Evolutionary conservation across 2,888 invertebrate species (phyloP).

Genomic region (Hirtodrosophila confusa): DNA sequence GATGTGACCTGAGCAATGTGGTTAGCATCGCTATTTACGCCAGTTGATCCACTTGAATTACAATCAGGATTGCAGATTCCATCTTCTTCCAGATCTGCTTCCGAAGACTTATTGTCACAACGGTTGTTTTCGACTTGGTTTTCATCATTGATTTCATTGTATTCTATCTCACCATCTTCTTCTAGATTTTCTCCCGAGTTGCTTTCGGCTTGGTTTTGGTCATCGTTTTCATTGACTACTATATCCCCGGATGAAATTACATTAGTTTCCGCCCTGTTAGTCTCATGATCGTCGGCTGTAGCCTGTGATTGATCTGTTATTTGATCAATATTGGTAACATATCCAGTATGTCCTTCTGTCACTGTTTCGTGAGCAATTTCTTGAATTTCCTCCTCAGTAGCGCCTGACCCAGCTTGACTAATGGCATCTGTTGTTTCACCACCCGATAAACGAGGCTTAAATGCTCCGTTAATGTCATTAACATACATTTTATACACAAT

Average conservation of each 20-base stretch:
- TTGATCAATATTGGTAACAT: neutral
- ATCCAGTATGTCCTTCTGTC: too few species aligned
- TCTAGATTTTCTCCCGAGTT: neutral
- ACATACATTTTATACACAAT: neutral
- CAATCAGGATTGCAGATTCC: neutral
- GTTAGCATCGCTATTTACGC: neutral
- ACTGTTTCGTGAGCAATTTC: neutral
- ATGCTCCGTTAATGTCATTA: neutral
- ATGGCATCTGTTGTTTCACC: slow-evolving; percentile 5
- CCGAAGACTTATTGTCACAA: neutral
- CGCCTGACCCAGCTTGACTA: neutral
- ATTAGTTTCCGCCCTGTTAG: neutral
- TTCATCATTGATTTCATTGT: slow-evolving; percentile 5
- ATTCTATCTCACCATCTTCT: neutral
- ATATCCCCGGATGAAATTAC: neutral
- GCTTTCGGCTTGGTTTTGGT: neutral
- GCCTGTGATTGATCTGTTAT: neutral
- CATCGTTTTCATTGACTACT: neutral
- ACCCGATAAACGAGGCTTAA: neutral
- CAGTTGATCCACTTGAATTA: too few species aligned
- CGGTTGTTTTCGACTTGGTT: neutral
- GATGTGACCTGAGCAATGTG: neutral
- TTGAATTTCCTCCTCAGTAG: neutral
- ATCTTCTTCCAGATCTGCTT: neutral
- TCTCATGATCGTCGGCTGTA: neutral